These are phyloP conservation scores for Prionailurus bengalensis DNA, from an alignment of 2,113 vertebrate genomes.

Conservation along the genomic window DNA sequence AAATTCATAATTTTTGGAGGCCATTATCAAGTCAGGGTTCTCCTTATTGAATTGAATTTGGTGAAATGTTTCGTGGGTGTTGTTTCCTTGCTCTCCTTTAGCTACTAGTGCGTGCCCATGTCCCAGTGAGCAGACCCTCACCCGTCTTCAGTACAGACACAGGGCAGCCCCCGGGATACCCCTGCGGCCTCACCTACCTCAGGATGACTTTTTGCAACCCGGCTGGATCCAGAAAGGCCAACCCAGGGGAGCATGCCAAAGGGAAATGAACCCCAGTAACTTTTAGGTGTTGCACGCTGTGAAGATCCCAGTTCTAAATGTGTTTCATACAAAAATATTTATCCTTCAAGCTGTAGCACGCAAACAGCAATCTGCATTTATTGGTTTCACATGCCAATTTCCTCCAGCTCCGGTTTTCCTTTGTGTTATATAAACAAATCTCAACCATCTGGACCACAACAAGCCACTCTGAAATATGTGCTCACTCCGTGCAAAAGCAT, in stretches of 20 bases:
- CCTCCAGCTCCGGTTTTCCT: constrained; percentile 59
- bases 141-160: background rate
- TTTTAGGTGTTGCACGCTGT: background rate
- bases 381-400: constrained; percentile 66
- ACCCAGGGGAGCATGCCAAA: background rate
- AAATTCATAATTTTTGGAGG: background rate
- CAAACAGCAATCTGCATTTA: constrained; percentile 73
- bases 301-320: constrained; percentile 43
- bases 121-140: background rate
- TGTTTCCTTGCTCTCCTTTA: background rate
- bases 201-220: background rate
- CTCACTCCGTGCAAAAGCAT: constrained; percentile 26
- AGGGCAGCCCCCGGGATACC: background rate
- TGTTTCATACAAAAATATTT: constrained; percentile 74
- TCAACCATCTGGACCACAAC: constrained; percentile 74
- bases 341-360: constrained; percentile 61
- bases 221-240: background rate
- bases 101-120: background rate
- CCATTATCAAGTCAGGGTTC: background rate
- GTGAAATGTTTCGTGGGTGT: background rate
- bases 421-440: constrained; percentile 72
- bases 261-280: constrained; percentile 38
- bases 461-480: constrained; percentile 56
- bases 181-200: background rate
- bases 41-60: background rate